Evolutionary conservation across 2,797 vertebrate species (phyloP), one percentile per base, ranked within the genome.

Genomic region (Todus mexicanus): DNA sequence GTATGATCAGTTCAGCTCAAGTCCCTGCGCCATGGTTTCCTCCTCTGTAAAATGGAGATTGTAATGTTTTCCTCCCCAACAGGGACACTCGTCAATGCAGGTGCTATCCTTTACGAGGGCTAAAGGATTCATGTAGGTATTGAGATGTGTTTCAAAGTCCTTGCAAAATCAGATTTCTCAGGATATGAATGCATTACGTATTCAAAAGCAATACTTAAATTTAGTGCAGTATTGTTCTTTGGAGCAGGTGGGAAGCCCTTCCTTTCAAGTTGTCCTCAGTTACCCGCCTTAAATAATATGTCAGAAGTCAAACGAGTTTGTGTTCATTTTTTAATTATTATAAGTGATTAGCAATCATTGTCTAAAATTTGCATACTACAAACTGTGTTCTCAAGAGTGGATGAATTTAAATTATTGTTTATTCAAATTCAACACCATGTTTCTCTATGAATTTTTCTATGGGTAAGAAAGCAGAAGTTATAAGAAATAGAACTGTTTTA

Each of bases 121-220:
- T 81, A 22, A 75, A 84, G 27, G 17, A 43, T 51, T 90, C 37
- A 23, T 33, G 5, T 43, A 68, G 83, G 54, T 42, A 76, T 26
- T 17, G 37, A 78, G 59, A n/a, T 63, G 23, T 51, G 12, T 59
- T 75, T 88, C 29, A 31, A 47, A 76, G 25, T 43, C 79, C 11
- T 54, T 82, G 23, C 15, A 79, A 65, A 89, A 59, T 7, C 43
- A 33, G 15, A 19, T 84, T 87, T 76, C 25, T 63, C 48, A 23
- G 27, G 19, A 14, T 48, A 15, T 40, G 35, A 53, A 35, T 2
- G 1, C 12, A 17, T 43, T 74, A 9, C 1, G 0, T 68, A 11
- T 53, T 64, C 54, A 27, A 53, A 38, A 75, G 7, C 35, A 51
- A 25, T 20, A 38, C 19, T 42, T 78, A 10, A 65, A 33, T 43